These are phyloP conservation scores for Artibeus jamaicensis DNA, from an alignment of 2,797 vertebrate species.

Conservation along the genomic window DNA sequence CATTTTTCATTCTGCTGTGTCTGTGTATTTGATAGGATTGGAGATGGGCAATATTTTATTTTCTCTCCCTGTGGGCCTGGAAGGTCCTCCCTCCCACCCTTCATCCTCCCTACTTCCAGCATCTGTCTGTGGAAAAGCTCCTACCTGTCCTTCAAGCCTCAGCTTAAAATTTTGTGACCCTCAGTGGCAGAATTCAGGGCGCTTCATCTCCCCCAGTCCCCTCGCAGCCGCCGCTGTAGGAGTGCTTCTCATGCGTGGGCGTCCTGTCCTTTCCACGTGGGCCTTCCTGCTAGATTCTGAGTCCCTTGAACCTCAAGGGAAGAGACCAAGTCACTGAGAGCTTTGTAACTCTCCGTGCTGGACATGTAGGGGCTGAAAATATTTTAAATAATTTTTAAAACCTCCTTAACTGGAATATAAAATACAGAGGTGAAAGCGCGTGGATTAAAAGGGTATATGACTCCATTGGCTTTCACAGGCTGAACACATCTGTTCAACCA, in stretches of 20 bases:
- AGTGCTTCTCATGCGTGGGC: too few species aligned
- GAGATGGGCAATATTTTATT: background rate
- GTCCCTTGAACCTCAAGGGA: background rate
- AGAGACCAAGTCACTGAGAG: background rate
- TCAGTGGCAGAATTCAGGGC: fast-evolving
- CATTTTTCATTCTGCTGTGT: conserved; percentile 24
- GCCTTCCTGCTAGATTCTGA: background rate
- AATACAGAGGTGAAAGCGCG: background rate
- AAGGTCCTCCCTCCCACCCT: background rate
- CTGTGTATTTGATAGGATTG: background rate
- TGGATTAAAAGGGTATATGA: background rate
- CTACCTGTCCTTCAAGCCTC: background rate
- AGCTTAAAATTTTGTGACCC: background rate
- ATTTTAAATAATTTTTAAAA: background rate
- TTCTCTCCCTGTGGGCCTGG: background rate
- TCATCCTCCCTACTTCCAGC: fast-evolving
- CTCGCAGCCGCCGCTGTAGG: background rate
- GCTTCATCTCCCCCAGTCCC: background rate
- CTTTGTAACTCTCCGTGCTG: background rate
- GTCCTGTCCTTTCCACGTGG: fast-evolving
- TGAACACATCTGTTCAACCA: background rate
- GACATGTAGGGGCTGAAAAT: background rate
- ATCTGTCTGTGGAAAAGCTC: background rate
- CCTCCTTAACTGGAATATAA: background rate
- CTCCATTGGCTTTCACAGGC: background rate